phyloP scores from a whole-genome alignment of 2,113 vertebrate genomes.

The Microcebus murinus region DNA sequence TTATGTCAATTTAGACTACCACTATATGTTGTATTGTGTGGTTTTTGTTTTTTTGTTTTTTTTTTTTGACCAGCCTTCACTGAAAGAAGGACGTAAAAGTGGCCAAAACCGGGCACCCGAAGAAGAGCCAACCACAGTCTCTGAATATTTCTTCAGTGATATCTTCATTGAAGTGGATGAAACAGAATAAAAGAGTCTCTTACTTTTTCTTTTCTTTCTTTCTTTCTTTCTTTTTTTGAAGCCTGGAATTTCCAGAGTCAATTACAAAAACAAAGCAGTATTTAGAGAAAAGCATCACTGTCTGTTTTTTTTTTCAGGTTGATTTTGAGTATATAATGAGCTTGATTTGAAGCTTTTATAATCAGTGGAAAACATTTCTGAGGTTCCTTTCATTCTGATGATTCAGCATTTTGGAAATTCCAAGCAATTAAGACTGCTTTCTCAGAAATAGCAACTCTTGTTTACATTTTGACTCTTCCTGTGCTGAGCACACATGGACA shows the following conservation, averaged over 20 bases:
- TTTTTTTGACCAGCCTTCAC: slow-evolving; percentile 61
- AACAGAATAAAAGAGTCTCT: slow-evolving; percentile 75
- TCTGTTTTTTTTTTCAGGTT: slow-evolving; percentile 30
- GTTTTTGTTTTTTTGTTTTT: slow-evolving; percentile 24
- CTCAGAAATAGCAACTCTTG: slow-evolving; percentile 2
- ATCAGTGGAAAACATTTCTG: slow-evolving; percentile 51
- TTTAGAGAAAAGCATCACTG: slow-evolving; percentile 40
- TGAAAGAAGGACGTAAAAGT: slow-evolving; percentile 65
- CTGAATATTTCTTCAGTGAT: slow-evolving; percentile 94
- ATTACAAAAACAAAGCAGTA: slow-evolving; percentile 49
- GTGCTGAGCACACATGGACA: slow-evolving; percentile 44
- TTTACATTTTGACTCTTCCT: slow-evolving; percentile 57
- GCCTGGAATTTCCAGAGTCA: slow-evolving; percentile 17
- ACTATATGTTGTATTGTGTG: neutral
- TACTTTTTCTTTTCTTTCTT: neutral
- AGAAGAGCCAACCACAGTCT: slow-evolving; percentile 89
- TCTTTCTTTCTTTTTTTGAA: neutral
- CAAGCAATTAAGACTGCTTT: slow-evolving; percentile 32
- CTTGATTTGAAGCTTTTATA: slow-evolving; percentile 60
- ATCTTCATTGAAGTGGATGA: slow-evolving; percentile 96
- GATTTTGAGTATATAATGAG: slow-evolving; percentile 57
- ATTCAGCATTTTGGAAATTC: slow-evolving; percentile 43
- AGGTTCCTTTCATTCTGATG: slow-evolving; percentile 45
- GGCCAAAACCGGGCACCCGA: slow-evolving; percentile 72
- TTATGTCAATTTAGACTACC: neutral